phyloP scores from a whole-genome alignment of 2,888 invertebrate species.

The Cheilosia vernalis region DNA sequence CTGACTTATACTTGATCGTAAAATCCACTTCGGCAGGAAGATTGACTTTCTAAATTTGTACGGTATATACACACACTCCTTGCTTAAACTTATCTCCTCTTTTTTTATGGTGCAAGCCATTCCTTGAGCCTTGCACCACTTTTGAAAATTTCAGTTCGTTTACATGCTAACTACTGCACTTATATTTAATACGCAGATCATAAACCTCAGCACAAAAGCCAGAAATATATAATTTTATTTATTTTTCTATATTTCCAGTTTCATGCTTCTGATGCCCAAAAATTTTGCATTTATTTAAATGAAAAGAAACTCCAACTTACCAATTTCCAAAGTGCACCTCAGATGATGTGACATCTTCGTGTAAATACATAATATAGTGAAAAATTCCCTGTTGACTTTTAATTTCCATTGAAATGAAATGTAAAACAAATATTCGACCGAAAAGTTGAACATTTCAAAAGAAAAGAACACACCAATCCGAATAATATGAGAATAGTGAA shows the following conservation, averaged over 20 bases:
- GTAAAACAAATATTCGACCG: constrained; percentile 38
- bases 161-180: no score
- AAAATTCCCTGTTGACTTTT: constrained; percentile 49
- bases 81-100: no score
- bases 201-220: no score
- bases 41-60: neutral
- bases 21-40: neutral
- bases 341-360: constrained; percentile 25
- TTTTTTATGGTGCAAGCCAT: no score
- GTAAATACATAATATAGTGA: constrained; percentile 1
- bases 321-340: neutral
- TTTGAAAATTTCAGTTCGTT: no score
- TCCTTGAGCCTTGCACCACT: no score
- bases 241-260: neutral
- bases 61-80: neutral
- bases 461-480: constrained; percentile 1
- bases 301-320: neutral
- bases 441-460: constrained; percentile 18
- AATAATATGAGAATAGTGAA: constrained; percentile 51
- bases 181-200: no score
- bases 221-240: no score
- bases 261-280: neutral
- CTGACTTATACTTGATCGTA: neutral
- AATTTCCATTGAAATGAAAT: constrained; percentile 58
- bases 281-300: constrained; percentile 33